Conservation (phyloP, 2,888 invertebrate species). For the Polylopha cassiicola region DNA sequence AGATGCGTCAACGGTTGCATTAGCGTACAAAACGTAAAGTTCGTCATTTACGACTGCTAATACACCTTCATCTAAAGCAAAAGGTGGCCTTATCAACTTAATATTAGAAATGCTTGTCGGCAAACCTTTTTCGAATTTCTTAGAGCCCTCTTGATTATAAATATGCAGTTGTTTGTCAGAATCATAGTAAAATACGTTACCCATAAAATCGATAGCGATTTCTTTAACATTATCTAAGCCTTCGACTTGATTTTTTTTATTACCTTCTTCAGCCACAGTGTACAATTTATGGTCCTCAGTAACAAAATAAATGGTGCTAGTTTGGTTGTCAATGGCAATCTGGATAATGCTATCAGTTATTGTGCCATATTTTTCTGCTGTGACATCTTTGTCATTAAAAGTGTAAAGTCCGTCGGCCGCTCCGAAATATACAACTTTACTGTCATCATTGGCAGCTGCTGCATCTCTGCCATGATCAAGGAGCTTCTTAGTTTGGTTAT, state of each 20-base stretch:
- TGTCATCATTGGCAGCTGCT: constrained; percentile 35
- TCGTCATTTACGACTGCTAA: constrained; percentile 4
- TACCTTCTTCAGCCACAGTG: constrained; percentile 17
- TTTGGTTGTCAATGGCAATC: constrained; percentile 41
- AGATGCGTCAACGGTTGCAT: neutral
- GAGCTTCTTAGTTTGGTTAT: constrained; percentile 33
- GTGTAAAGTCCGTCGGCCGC: constrained; percentile 46
- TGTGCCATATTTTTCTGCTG: constrained; percentile 45
- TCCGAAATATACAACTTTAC: constrained; percentile 39
- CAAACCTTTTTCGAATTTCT: constrained; percentile 9
- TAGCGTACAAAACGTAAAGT: constrained; percentile 6
- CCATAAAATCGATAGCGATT: constrained; percentile 6
- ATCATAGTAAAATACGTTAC: constrained; percentile 11
- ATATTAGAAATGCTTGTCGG: neutral
- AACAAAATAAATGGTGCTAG: constrained; percentile 23
- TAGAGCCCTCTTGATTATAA: neutral
- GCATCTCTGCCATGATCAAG: constrained; percentile 41
- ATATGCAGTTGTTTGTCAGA: constrained; percentile 1
- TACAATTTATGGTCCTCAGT: constrained; percentile 22
- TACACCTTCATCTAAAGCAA: constrained; percentile 2
- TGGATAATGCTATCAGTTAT: constrained; percentile 42
- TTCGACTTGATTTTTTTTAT: constrained; percentile 3
- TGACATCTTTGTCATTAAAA: constrained; percentile 33
- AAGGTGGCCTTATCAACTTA: constrained; percentile 12
- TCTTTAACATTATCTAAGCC: constrained; percentile 1